Evolutionary conservation across 2,797 vertebrate species (phyloP), one percentile per base, ranked within the genome.

Genomic region (Acrossocheilus fasciatus): DNA sequence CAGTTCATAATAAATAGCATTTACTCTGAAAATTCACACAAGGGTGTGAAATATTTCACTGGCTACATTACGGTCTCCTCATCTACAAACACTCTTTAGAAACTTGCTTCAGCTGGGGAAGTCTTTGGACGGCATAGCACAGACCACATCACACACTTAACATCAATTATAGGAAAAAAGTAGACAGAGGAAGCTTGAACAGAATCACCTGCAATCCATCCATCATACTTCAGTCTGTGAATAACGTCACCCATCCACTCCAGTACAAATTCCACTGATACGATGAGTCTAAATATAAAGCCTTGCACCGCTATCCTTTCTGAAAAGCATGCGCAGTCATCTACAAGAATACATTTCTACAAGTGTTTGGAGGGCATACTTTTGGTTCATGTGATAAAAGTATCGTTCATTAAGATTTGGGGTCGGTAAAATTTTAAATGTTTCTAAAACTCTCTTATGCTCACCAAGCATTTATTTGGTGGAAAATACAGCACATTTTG

Each of bases 121-220:
- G 41, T 81, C 3, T 15, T 10, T 52, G 47, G 34, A 57, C 0
- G 18, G 26, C 66, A 70, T 12, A 26, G 20, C 50, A 82, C 30
- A 54, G 59, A 23, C 20, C 23, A 39, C 57, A 23, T 26, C 75
- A 34, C 34, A 54, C 20, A 45, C 39, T 64, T 79, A 11, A 54
- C 57, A 50, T 84, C 2, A 39, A 41, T 26, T 59, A 75, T 10
- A 66, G 57, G 23, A 45, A 76, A 52, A 11, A 34, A 30, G 41
- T n/a, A 4, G 45, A 77, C 59, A 77, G 82, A 83, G 52, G 26
- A 74, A 74, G 39, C 54, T n/a, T 62, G 36, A 79, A 79, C 82
- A 36, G 26, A 77, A 64, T 76, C 72, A 84, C 72, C 82, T 77
- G 73, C 59, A 84, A 50, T 84, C 57, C 82, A 84, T 78, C 73